phyloP scores from a whole-genome alignment of 2,797 vertebrate genomes.

The Enteromius unitaeniatus region DNA sequence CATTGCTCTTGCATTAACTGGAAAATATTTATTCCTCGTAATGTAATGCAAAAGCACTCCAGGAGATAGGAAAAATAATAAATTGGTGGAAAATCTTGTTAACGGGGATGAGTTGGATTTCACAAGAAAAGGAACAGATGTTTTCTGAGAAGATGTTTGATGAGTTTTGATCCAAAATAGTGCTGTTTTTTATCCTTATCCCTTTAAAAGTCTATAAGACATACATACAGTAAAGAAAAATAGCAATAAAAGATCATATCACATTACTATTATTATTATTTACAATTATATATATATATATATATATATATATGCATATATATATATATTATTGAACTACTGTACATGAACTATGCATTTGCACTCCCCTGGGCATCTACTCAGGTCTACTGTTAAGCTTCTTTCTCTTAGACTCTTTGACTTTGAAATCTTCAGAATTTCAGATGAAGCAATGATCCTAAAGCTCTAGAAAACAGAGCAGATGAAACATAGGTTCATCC shows the following conservation, averaged over 20 bases:
- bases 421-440: slow-evolving; percentile 72
- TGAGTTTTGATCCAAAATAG: background rate
- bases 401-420: slow-evolving; percentile 71
- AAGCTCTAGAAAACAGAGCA: slow-evolving; percentile 56
- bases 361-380: slow-evolving; percentile 45
- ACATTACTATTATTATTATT: background rate
- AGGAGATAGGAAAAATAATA: slow-evolving; percentile 52
- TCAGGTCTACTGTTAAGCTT: slow-evolving; percentile 66
- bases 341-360: slow-evolving; percentile 61
- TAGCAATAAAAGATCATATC: background rate
- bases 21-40: slow-evolving; percentile 53
- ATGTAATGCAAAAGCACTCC: slow-evolving; percentile 51
- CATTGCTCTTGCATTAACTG: slow-evolving; percentile 48
- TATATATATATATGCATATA: too few species aligned
- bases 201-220: background rate
- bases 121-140: slow-evolving; percentile 26
- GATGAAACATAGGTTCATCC: slow-evolving; percentile 63
- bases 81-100: slow-evolving; percentile 56
- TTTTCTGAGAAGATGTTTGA: slow-evolving; percentile 6
- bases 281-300: too few species aligned
- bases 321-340: slow-evolving; percentile 59
- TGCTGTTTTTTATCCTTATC: background rate
- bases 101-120: slow-evolving; percentile 50
- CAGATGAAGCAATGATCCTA: slow-evolving; percentile 70
- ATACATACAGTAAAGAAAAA: background rate